A percentile compares a stretch with the other conserved stretches of the same genome.
These are phyloP conservation scores for Chloropsis cyanopogon DNA, from an alignment of 2,113 vertebrate species.

Conservation along the genomic window DNA sequence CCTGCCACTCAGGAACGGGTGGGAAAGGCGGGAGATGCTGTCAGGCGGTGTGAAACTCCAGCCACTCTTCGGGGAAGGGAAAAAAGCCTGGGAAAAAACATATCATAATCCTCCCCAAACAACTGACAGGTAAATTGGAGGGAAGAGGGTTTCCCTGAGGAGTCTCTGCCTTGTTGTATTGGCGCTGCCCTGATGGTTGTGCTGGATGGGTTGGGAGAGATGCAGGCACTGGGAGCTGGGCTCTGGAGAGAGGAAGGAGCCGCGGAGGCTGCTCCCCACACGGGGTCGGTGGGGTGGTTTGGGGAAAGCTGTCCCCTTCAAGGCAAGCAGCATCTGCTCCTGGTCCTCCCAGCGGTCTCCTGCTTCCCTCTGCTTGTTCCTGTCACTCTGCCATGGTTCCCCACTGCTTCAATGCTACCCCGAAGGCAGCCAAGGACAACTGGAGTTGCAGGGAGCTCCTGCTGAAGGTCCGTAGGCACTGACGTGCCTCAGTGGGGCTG, in stretches of 20 bases:
- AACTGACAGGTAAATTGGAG: not conserved
- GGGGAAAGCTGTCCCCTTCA: not conserved
- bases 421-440: not conserved
- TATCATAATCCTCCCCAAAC: not conserved
- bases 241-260: not conserved
- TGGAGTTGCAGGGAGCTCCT: not conserved
- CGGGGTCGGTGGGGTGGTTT: rapidly evolving
- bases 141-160: not conserved
- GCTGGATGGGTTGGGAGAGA: not conserved
- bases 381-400: not conserved
- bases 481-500: rapidly evolving
- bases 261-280: rapidly evolving
- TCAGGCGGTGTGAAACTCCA: not conserved
- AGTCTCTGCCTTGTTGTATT: not conserved
- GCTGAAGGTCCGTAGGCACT: not conserved
- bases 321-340: not conserved
- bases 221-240: not conserved
- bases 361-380: not conserved
- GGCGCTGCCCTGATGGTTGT: not conserved
- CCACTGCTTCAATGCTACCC: not conserved
- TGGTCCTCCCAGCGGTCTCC: not conserved
- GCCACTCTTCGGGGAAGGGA: not conserved
- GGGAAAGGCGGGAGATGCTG: slow-evolving; percentile 3
- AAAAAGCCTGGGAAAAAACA: not conserved
- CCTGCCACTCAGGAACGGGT: slow-evolving; percentile 18